Conservation (phyloP, 2,888 invertebrate genomes). For the Diabrotica balteata region DNA sequence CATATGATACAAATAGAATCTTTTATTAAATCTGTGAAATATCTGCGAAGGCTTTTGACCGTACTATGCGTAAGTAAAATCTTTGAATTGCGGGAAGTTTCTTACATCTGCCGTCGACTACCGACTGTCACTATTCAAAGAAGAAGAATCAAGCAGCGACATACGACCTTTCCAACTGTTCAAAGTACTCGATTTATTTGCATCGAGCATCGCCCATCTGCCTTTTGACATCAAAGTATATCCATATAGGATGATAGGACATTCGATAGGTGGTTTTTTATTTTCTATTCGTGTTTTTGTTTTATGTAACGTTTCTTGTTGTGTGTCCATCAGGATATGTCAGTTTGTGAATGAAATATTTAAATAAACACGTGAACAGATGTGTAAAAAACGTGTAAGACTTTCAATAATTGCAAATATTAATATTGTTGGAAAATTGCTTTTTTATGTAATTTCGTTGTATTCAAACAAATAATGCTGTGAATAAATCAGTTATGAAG, state of each 20-base stretch:
- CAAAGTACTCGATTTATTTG: constrained; percentile 39
- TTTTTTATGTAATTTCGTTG: too few species aligned
- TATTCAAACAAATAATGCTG: too few species aligned
- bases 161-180: constrained; percentile 33
- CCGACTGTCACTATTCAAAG: constrained; percentile 39
- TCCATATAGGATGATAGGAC: constrained; percentile 17
- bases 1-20: too few species aligned
- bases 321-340: not conserved
- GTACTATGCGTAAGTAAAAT: not conserved
- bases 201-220: constrained; percentile 40
- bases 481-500: too few species aligned
- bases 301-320: constrained; percentile 21
- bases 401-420: too few species aligned
- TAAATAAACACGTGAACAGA: not conserved
- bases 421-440: too few species aligned
- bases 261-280: constrained; percentile 17
- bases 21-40: too few species aligned
- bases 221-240: constrained; percentile 39
- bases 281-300: constrained; percentile 27
- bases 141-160: constrained; percentile 34
- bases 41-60: not conserved
- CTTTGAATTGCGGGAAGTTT: constrained; percentile 30
- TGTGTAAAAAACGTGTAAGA: not conserved
- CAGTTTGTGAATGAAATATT: not conserved
- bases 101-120: constrained; percentile 47